Evolutionary conservation across 2,888 invertebrate genomes (phyloP).

Genomic region (Myopa testacea): DNA sequence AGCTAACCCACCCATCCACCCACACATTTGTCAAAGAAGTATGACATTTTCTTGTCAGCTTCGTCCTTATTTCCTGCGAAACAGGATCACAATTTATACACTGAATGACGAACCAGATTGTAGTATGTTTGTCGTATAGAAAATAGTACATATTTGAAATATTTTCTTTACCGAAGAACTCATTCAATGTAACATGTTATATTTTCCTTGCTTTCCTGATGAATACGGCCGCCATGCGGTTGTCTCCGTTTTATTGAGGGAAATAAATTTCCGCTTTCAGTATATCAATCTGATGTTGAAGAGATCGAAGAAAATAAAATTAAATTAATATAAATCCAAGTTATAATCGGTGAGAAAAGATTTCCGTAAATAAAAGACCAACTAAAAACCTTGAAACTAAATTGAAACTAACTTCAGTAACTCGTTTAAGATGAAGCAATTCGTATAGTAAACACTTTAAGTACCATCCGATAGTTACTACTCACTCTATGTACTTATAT

Average conservation of each 20-base stretch:
- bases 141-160: neutral
- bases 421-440: neutral
- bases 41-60: slow-evolving; percentile 21
- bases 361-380: neutral
- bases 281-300: neutral
- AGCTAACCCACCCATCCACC: neutral
- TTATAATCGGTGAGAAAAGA: neutral
- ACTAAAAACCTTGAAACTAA: neutral
- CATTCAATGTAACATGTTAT: slow-evolving; percentile 26
- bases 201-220: slow-evolving; percentile 6
- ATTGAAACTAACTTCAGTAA: neutral
- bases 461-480: no score
- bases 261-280: slow-evolving; percentile 10
- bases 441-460: neutral
- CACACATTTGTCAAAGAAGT: slow-evolving; percentile 21
- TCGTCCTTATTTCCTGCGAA: neutral
- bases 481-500: no score
- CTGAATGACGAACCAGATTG: slow-evolving; percentile 12
- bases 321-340: neutral
- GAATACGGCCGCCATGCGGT: neutral
- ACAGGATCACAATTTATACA: slow-evolving; percentile 1
- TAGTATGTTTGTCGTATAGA: slow-evolving; percentile 15
- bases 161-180: slow-evolving; percentile 3
- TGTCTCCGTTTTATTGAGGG: neutral
- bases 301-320: neutral